A percentile compares a stretch with the other conserved stretches of the same genome.
These are phyloP conservation scores for Camptogramma bilineatum DNA, from an alignment of 2,888 invertebrate genomes.

Conservation along the genomic window DNA sequence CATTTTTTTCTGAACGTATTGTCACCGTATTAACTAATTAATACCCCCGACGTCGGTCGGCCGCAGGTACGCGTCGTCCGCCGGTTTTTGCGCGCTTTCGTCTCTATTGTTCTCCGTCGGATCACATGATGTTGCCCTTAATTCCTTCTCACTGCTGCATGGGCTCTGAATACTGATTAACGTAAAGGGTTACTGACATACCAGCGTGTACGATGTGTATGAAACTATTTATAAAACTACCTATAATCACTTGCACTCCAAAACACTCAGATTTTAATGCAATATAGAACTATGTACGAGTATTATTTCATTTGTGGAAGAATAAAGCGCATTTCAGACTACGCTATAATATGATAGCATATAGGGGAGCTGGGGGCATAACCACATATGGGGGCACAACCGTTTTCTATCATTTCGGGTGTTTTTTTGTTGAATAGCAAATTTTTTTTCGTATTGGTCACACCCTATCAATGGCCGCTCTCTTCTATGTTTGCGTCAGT, in stretches of 20 bases:
- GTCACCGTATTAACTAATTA: slow-evolving; percentile 82
- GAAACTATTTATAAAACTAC: slow-evolving; percentile 16
- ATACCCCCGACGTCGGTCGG: slow-evolving; percentile 63
- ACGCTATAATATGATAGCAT: too few relatives aligned
- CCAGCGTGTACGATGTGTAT: slow-evolving; percentile 28
- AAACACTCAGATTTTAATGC: neutral
- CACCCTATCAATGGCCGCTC: too few relatives aligned
- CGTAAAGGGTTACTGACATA: slow-evolving; percentile 49
- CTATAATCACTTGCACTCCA: slow-evolving; percentile 2
- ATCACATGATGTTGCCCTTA: slow-evolving; percentile 81
- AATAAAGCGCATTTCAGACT: too few relatives aligned
- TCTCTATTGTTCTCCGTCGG: slow-evolving; percentile 80
- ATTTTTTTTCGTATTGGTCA: too few relatives aligned
- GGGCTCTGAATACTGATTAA: slow-evolving; percentile 77
- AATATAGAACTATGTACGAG: neutral
- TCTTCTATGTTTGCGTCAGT: too few relatives aligned
- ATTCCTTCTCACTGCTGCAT: slow-evolving; percentile 80
- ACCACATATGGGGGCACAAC: too few relatives aligned
- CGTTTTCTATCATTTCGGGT: too few relatives aligned
- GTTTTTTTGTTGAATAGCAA: too few relatives aligned
- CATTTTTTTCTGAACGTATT: slow-evolving; percentile 51
- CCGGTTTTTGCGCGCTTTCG: slow-evolving; percentile 71
- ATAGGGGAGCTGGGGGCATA: too few relatives aligned
- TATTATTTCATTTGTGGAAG: neutral
- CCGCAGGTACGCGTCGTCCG: slow-evolving; percentile 65